Conservation (phyloP, 2,797 vertebrate species). For the Tinamus major region DNA sequence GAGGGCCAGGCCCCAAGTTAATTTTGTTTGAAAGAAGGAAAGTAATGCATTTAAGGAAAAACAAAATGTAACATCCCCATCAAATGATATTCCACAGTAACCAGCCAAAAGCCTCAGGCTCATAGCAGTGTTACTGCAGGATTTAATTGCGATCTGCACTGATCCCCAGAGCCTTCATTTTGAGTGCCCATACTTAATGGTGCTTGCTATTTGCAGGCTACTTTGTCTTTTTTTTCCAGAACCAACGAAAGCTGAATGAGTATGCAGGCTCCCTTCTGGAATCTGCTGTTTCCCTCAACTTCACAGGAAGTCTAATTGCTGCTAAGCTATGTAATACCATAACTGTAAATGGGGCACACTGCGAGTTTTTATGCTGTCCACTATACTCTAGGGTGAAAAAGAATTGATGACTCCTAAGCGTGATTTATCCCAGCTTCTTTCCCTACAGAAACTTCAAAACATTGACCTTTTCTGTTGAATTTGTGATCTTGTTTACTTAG, state of each 20-base stretch:
- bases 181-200: background rate
- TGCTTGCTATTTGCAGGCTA: background rate
- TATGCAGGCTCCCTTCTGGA: background rate
- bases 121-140: background rate
- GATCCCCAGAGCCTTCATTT: background rate
- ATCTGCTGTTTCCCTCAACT: background rate
- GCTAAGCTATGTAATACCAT: background rate
- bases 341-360: background rate
- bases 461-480: background rate
- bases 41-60: background rate
- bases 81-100: background rate
- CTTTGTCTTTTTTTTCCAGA: background rate
- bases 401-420: background rate
- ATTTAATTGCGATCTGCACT: background rate
- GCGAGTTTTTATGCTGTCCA: background rate
- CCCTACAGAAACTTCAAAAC: background rate
- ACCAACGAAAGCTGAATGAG: background rate
- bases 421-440: background rate
- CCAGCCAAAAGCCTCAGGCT: background rate
- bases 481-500: background rate
- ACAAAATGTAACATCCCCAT: background rate
- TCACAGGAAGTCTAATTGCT: slow-evolving; percentile 16
- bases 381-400: background rate
- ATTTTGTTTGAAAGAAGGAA: background rate
- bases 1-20: background rate